These are phyloP conservation scores for Vanacampus margaritifer DNA, from an alignment of 2,113 vertebrate genomes.

Conservation along the genomic window DNA sequence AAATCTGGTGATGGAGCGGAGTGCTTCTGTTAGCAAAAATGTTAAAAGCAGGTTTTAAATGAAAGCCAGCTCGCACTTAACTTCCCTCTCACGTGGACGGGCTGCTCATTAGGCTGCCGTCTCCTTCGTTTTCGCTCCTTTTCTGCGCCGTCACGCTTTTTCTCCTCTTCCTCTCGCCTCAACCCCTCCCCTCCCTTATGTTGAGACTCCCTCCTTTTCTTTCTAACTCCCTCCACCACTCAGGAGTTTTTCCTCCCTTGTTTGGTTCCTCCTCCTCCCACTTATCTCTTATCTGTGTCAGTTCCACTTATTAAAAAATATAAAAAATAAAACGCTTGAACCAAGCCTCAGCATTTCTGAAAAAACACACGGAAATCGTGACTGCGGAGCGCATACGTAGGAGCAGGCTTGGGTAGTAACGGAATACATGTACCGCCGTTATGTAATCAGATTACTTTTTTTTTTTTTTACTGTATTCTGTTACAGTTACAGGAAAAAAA, in stretches of 20 bases:
- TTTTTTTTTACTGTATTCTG: no score
- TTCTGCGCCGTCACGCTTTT: constrained; percentile 22
- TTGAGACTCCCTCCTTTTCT: constrained; percentile 22
- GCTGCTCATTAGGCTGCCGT: constrained; percentile 71
- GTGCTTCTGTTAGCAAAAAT: constrained; percentile 29
- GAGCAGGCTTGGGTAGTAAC: no score
- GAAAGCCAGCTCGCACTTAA: constrained; percentile 32
- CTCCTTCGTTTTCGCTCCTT: constrained; percentile 45
- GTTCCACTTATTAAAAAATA: constrained; percentile 24
- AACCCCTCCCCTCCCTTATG: constrained; percentile 18
- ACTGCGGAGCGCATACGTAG: constrained; percentile 31
- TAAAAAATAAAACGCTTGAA: constrained; percentile 39
- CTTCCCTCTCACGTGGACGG: constrained; percentile 45
- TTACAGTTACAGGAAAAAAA: no score
- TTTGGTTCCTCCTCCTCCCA: constrained; percentile 17
- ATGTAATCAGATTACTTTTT: no score
- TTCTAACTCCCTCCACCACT: constrained; percentile 10
- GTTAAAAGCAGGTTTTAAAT: constrained; percentile 45
- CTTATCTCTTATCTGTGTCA: constrained; percentile 12
- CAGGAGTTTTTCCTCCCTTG: constrained; percentile 9
- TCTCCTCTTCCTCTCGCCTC: constrained; percentile 3
- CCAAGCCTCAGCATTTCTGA: constrained; percentile 44
- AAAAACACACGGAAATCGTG: constrained; percentile 45
- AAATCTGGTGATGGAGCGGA: background rate
- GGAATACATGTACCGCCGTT: no score